Evolutionary conservation across 2,113 vertebrate species (phyloP).

Genomic region (Myotis lucifugus): DNA sequence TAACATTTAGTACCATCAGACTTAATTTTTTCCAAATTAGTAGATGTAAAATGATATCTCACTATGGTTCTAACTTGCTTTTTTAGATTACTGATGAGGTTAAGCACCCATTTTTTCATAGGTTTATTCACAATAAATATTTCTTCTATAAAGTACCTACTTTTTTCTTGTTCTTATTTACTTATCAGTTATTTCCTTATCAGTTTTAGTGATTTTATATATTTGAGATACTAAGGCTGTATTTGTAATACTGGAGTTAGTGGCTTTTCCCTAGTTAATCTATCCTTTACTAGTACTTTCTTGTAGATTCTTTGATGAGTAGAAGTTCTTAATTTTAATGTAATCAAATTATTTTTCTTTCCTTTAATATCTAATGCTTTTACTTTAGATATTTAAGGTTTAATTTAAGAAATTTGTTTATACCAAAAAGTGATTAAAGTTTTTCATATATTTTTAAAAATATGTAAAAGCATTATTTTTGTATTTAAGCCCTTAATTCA

Average conservation of each 20-base stretch:
- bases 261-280: not conserved
- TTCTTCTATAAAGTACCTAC: not conserved
- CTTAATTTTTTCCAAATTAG: slow-evolving; percentile 19
- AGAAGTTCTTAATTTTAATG: not conserved
- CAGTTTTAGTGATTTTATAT: not conserved
- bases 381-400: not conserved
- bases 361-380: slow-evolving; percentile 17
- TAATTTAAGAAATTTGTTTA: not conserved
- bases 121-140: not conserved
- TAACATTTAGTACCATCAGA: not conserved
- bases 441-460: not conserved
- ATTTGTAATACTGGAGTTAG: not conserved
- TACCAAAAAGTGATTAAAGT: not conserved
- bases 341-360: not conserved
- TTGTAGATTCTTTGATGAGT: not conserved
- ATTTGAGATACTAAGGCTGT: not conserved
- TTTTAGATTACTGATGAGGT: not conserved
- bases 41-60: not conserved
- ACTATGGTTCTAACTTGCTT: not conserved
- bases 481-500: not conserved
- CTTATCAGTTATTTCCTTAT: not conserved
- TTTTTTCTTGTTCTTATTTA: not conserved
- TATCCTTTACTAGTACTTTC: not conserved
- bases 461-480: not conserved
- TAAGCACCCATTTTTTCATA: not conserved